These are phyloP conservation scores for Pomatorhinus ruficollis DNA, from an alignment of 2,113 vertebrate species.

Conservation along the genomic window DNA sequence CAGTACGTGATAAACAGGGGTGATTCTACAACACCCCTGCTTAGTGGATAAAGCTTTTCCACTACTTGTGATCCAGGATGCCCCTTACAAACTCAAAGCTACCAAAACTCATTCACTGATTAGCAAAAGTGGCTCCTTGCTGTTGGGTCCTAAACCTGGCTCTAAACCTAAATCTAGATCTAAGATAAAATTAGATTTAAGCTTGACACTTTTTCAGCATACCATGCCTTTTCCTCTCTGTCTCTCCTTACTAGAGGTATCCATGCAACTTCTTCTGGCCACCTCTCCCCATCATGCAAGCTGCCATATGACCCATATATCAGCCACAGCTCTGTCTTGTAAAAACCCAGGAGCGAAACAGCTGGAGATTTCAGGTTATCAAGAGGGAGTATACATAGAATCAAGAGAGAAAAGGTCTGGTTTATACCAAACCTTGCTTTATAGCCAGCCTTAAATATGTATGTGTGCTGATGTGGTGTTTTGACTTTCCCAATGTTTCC, in stretches of 20 bases:
- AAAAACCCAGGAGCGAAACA: neutral
- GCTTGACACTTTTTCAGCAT: neutral
- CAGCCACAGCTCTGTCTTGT: neutral
- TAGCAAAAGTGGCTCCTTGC: neutral
- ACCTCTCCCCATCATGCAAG: neutral
- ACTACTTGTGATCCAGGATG: neutral
- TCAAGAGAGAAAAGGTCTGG: neutral
- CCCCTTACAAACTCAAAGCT: neutral
- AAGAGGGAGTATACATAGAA: neutral
- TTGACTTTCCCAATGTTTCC: neutral
- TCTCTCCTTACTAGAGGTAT: neutral
- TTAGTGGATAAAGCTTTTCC: neutral
- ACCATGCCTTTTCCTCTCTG: rapidly evolving
- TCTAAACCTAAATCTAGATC: neutral
- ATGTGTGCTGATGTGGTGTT: slow-evolving; percentile 23
- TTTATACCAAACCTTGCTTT: neutral
- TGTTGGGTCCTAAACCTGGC: neutral
- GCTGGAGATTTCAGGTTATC: neutral
- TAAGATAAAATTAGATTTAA: neutral
- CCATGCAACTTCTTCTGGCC: neutral
- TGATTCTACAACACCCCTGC: neutral
- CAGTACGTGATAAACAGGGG: neutral
- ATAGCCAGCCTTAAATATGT: neutral
- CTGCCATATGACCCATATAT: neutral
- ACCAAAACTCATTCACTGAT: neutral